These are phyloP conservation scores for Archips xylosteana DNA, from an alignment of 2,888 invertebrate species.

Conservation along the genomic window DNA sequence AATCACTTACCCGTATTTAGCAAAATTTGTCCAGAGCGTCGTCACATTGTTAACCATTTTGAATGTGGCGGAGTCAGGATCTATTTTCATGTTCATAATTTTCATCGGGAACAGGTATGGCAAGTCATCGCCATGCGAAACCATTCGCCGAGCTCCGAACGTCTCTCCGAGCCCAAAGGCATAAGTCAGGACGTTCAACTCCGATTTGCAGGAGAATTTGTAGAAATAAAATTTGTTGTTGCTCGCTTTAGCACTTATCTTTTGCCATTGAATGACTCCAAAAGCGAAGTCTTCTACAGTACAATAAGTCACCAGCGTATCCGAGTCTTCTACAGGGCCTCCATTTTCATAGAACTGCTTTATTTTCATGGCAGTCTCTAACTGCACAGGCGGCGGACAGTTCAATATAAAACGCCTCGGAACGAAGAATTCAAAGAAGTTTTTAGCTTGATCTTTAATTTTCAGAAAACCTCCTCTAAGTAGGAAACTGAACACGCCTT, in stretches of 20 bases:
- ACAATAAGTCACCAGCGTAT: conserved; percentile 41
- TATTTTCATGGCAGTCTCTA: conserved; percentile 47
- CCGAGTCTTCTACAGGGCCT: conserved; percentile 15
- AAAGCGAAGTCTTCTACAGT: conserved; percentile 49
- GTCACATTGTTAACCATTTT: conserved; percentile 53
- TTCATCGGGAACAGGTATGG: conserved; percentile 54
- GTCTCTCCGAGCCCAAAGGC: conserved; percentile 43
- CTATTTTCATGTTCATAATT: conserved; percentile 43
- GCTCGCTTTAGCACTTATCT: conserved; percentile 45
- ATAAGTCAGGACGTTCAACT: conserved; percentile 52
- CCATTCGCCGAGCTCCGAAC: conserved; percentile 45
- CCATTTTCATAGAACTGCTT: conserved; percentile 51
- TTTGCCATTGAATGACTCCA: conserved; percentile 50
- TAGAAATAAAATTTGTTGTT: conserved; percentile 56
- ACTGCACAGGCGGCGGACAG: neutral
- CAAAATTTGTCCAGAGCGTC: conserved; percentile 61
- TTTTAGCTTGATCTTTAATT: conserved; percentile 46
- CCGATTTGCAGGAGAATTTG: conserved; percentile 57
- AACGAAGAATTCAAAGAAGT: conserved; percentile 49
- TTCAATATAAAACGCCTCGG: conserved; percentile 46
- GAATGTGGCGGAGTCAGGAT: conserved; percentile 48
- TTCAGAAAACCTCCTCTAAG: conserved; percentile 38
- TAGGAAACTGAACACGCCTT: conserved; percentile 74
- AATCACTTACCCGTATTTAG: conserved; percentile 57
- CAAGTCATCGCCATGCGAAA: conserved; percentile 56